Evolutionary conservation across 2,797 vertebrate species (phyloP), one percentile per base, ranked within the genome.

Genomic region (Chaunax sp.): DNA sequence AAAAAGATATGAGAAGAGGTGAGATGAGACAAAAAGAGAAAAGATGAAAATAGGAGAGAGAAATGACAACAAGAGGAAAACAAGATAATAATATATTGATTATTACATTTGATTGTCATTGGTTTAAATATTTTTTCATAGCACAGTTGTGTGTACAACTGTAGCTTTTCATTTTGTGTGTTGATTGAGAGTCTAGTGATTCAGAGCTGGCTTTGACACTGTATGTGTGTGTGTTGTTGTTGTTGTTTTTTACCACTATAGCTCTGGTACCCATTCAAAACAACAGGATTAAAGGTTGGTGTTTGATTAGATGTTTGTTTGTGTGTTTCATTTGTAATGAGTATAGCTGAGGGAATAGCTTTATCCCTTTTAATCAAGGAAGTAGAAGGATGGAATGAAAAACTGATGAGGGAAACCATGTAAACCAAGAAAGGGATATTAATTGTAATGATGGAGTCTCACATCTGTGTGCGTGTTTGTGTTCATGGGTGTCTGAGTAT

Each of bases 241-340:
- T 60, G 19, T 64, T 38, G 3, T 3, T 37, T 14, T 15, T 20
- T 18, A 54, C 50, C 62, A 57, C 45, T 68, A 70, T 45, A 30
- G 57, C 46, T n/a, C 26, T 49, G 41, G 51, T 37, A 56, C 18
- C 59, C 58, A 73, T 84, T 85, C 64, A 87, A 87, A 89, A 92
- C 87, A 89, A 90, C 77, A 79, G 86, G 89, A 90, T 89, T 90
- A 89, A 70, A 72, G 52, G 37, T 59, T 78, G 79, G 76, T 83
- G 82, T 89, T 92, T 90, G 79, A 89, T 88, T 88, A 89, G 69
- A 89, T 88, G 81, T 84, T 78, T 90, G 79, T 88, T 78, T 85
- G 64, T 65, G 79, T 67, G 16, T 80, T 84, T 84, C 80, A 78
- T 75, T n/a, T 86, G 82, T 82, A 83, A 87, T 88, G 75, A 84